A percentile compares a stretch with the other conserved stretches of the same genome.
These are phyloP conservation scores for Sinocyclocheilus maitianheensis DNA, from an alignment of 2,113 vertebrate species.

Conservation along the genomic window DNA sequence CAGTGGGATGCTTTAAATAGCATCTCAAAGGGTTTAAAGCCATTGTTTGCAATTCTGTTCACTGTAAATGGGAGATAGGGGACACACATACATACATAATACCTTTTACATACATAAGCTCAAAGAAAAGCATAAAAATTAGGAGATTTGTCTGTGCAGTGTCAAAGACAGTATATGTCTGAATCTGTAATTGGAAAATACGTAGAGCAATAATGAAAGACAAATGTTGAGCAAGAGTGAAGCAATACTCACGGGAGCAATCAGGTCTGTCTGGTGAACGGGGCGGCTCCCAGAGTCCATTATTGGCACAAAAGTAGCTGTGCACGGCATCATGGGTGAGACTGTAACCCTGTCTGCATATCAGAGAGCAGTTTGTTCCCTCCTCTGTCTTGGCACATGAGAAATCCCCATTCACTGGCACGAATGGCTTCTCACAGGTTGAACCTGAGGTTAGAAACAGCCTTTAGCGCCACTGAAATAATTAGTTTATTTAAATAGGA, in stretches of 20 bases:
- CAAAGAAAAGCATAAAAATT: not conserved
- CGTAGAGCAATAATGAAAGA: not conserved
- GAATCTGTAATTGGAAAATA: not conserved
- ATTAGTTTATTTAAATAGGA: slow-evolving; percentile 5
- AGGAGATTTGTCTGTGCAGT: not conserved
- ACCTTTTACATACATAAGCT: not conserved
- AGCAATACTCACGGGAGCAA: slow-evolving; percentile 86
- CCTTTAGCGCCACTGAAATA: not conserved
- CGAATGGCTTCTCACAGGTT: slow-evolving; percentile 86
- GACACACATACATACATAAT: not conserved
- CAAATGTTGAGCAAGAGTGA: not conserved
- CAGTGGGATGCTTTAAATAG: slow-evolving; percentile 92
- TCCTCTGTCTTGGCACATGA: slow-evolving; percentile 78
- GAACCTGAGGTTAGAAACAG: slow-evolving; percentile 75
- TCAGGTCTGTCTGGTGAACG: slow-evolving; percentile 85
- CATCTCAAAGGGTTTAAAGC: slow-evolving; percentile 96
- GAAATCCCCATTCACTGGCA: slow-evolving; percentile 88
- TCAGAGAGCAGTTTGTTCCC: slow-evolving; percentile 88
- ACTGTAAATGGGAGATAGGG: slow-evolving; percentile 73
- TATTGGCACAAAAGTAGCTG: slow-evolving; percentile 87
- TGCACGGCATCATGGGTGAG: slow-evolving; percentile 86
- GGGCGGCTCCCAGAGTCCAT: slow-evolving; percentile 89
- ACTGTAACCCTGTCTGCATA: slow-evolving; percentile 88
- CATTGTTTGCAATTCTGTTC: slow-evolving; percentile 94
- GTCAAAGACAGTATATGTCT: not conserved